These are phyloP conservation scores for Actenoides lindsayi DNA, from an alignment of 2,113 vertebrate species.

Conservation along the genomic window DNA sequence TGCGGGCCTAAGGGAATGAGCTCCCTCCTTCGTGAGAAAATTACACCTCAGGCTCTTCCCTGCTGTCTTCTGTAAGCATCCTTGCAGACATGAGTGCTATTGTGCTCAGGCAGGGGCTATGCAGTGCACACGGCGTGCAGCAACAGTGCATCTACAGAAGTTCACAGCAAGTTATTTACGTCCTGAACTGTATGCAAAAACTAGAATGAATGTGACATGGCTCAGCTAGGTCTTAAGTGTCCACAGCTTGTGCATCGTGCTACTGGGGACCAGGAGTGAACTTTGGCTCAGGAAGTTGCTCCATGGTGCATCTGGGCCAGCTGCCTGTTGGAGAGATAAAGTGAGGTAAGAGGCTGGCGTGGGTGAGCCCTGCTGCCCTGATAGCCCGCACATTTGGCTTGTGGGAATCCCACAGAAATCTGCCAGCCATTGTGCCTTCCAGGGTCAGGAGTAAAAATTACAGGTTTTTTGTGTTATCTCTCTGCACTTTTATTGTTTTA, in stretches of 20 bases:
- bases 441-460: neutral
- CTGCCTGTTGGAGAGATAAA: neutral
- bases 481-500: neutral
- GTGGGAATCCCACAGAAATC: neutral
- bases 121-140: rapidly evolving
- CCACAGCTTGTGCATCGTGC: rapidly evolving
- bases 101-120: neutral
- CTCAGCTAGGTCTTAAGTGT: neutral
- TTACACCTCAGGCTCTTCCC: neutral
- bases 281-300: neutral
- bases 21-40: neutral
- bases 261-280: neutral
- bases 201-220: rapidly evolving
- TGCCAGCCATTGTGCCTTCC: neutral
- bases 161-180: rapidly evolving
- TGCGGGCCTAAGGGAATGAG: neutral
- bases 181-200: neutral
- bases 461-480: neutral
- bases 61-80: conserved; percentile 5
- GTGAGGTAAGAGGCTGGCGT: neutral
- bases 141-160: neutral
- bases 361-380: neutral
- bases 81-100: neutral
- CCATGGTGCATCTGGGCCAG: rapidly evolving
- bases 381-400: rapidly evolving